Percentiles rank a stretch among this genome's conserved stretches.
phyloP scores from a whole-genome alignment of 2,797 vertebrate species.

The Botia kubotai region DNA sequence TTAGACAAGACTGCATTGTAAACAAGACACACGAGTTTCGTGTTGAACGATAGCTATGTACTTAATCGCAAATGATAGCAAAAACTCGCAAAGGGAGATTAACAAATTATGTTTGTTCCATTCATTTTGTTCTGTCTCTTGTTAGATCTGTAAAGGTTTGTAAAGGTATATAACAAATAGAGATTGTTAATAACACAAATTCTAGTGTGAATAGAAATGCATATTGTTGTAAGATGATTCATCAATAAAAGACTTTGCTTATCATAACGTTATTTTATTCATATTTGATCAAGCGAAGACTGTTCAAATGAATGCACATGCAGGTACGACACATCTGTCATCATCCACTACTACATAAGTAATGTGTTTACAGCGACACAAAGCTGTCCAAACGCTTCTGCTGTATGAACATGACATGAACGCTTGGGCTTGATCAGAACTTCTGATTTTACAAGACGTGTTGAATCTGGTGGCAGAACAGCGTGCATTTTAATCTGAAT shows the following conservation, averaged over 20 bases:
- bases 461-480: conserved; percentile 78
- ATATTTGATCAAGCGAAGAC: too few relatives aligned
- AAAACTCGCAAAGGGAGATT: too few relatives aligned
- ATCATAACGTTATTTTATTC: background rate
- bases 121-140: background rate
- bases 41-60: background rate
- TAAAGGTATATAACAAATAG: conserved; percentile 16
- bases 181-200: background rate
- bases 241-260: conserved; percentile 19
- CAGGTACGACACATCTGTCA: too few relatives aligned
- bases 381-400: conserved; percentile 57
- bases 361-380: background rate
- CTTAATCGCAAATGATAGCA: background rate
- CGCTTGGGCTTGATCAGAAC: conserved; percentile 65
- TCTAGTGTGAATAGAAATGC: background rate
- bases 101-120: background rate
- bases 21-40: background rate
- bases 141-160: background rate
- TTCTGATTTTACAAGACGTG: conserved; percentile 82
- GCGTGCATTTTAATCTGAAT: too few relatives aligned
- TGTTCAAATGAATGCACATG: too few relatives aligned
- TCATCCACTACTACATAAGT: background rate
- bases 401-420: conserved; percentile 38
- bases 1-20: background rate
- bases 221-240: conserved; percentile 5